These are phyloP conservation scores for Typhlomys cinereus DNA, from an alignment of 2,113 vertebrate species.

Conservation along the genomic window DNA sequence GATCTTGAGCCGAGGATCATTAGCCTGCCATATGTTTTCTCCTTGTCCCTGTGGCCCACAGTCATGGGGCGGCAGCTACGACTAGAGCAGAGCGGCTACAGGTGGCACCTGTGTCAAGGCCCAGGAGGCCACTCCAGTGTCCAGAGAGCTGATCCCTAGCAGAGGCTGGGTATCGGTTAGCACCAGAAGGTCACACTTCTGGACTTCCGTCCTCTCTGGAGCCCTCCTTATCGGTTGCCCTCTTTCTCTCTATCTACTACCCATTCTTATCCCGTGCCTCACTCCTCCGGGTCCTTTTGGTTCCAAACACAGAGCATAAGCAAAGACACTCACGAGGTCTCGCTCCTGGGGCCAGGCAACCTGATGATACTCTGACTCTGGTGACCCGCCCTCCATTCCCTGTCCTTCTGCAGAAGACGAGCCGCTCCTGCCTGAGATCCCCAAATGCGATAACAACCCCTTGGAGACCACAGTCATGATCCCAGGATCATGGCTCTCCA, in stretches of 20 bases:
- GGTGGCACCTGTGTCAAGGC: neutral
- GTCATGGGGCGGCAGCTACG: neutral
- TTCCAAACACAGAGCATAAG: neutral
- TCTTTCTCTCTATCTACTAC: neutral
- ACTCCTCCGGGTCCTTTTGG: neutral
- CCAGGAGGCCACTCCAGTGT: neutral
- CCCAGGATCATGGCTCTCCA: conserved; percentile 81
- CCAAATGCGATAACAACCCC: conserved; percentile 62
- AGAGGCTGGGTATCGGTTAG: neutral
- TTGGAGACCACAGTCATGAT: conserved; percentile 82
- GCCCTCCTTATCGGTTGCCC: neutral
- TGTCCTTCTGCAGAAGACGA: conserved; percentile 79
- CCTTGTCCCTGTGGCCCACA: neutral
- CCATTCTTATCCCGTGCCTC: neutral
- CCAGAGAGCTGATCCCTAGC: neutral
- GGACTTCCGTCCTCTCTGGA: neutral
- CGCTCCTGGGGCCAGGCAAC: neutral
- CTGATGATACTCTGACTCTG: neutral
- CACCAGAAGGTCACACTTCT: neutral
- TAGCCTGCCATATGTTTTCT: neutral
- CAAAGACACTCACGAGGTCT: neutral
- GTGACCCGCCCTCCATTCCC: neutral
- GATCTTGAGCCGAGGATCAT: neutral
- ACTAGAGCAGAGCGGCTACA: neutral
- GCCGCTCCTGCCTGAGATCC: conserved; percentile 72